Percentiles rank a stretch among this genome's conserved stretches.
Conservation (phyloP, 2,888 invertebrate genomes). For the Ornithoptera alexandrae region DNA sequence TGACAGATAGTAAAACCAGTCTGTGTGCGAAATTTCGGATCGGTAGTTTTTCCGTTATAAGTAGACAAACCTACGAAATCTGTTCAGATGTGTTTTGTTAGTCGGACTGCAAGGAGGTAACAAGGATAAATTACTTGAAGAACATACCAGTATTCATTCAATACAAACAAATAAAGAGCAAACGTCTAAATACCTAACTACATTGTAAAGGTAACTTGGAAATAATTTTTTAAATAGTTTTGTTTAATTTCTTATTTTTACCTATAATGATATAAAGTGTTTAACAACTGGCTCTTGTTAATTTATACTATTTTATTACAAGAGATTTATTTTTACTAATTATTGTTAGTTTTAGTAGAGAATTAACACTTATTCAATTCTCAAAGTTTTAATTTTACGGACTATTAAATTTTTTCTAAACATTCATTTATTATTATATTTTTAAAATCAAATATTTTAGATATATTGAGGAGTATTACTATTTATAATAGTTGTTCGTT, state of each 20-base stretch:
- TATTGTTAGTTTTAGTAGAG: no score
- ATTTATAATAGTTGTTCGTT: no score
- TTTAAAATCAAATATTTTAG: no score
- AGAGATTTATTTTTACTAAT: no score
- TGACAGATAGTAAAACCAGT: conserved; percentile 25
- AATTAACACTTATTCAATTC: no score
- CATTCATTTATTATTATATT: no score
- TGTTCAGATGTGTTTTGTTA: conserved; percentile 26
- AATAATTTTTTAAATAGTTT: not conserved
- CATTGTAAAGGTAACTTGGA: conserved; percentile 17
- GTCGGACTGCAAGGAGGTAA: conserved; percentile 22
- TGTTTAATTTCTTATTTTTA: not conserved
- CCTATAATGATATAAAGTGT: no score
- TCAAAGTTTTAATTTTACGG: no score
- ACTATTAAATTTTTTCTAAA: no score
- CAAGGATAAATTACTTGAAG: conserved; percentile 3
- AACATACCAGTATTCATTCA: not conserved
- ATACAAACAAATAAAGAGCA: conserved; percentile 10
- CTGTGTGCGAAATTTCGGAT: conserved; percentile 18
- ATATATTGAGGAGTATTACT: no score
- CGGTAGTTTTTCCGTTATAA: conserved; percentile 29
- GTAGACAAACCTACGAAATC: conserved; percentile 22
- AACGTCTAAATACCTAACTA: not conserved
- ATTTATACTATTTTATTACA: no score
- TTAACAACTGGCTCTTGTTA: no score